A percentile compares a stretch with the other conserved stretches of the same genome.
These are phyloP conservation scores for Campoplex capitator DNA, from an alignment of 2,888 invertebrate genomes.

Conservation along the genomic window DNA sequence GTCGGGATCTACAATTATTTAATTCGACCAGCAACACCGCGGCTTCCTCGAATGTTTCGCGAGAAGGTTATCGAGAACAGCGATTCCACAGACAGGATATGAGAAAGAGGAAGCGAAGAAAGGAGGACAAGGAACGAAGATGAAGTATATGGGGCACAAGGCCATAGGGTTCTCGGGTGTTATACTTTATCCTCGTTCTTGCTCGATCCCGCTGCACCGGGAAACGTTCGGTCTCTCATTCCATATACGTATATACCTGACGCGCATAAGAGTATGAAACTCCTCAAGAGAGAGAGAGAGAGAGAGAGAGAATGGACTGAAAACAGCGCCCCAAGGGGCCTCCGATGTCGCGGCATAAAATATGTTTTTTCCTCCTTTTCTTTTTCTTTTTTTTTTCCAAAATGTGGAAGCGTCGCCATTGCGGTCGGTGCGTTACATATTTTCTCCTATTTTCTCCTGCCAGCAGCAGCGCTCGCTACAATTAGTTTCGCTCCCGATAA, in stretches of 20 bases:
- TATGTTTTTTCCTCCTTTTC: background rate
- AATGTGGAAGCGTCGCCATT: background rate
- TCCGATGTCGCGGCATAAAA: background rate
- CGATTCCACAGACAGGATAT: conserved; percentile 8
- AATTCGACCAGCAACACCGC: background rate
- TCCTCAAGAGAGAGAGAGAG: background rate
- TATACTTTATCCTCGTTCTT: conserved; percentile 63
- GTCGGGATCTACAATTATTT: no score
- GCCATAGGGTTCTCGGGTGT: conserved; percentile 67
- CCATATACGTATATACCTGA: background rate
- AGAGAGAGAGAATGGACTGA: background rate
- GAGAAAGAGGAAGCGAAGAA: conserved; percentile 52
- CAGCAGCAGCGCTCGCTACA: background rate
- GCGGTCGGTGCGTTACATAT: background rate
- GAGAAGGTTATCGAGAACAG: conserved; percentile 9
- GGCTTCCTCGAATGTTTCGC: conserved; percentile 35
- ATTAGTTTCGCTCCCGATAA: background rate
- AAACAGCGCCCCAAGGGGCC: conserved; percentile 10
- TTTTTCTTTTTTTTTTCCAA: background rate
- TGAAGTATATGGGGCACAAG: conserved; percentile 73
- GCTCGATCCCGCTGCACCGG: conserved; percentile 57
- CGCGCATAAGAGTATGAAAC: conserved; percentile 5
- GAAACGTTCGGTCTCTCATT: conserved; percentile 57
- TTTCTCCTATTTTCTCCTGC: background rate
- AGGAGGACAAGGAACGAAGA: conserved; percentile 58